phyloP scores from a whole-genome alignment of 1,140 invertebrate genomes.

The Drosophila guanche region DNA sequence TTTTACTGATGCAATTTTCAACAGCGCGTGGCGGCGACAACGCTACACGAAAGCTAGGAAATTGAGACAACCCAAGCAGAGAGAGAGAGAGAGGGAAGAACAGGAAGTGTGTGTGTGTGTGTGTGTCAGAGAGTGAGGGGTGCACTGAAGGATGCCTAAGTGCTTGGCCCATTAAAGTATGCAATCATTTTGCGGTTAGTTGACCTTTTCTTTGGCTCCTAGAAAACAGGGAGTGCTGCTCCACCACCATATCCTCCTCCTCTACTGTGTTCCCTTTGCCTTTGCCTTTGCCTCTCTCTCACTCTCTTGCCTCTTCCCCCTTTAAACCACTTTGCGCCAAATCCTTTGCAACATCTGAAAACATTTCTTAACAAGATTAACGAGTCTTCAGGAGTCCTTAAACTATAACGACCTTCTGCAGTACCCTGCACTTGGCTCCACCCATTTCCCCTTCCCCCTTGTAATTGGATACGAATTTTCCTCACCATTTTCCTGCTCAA shows the following conservation, averaged over 20 bases:
- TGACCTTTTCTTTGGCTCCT: constrained; percentile 10
- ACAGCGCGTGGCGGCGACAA: constrained; percentile 1
- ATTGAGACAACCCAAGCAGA: constrained; percentile 29
- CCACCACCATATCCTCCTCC: not conserved
- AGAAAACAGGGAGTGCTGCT: not conserved
- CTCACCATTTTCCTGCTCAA: not conserved
- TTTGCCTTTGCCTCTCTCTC: too few relatives aligned
- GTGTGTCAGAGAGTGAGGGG: not conserved
- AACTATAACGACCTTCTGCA: too few relatives aligned
- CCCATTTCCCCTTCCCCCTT: not conserved
- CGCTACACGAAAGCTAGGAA: constrained; percentile 33
- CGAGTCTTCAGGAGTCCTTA: constrained; percentile 20
- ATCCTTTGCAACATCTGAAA: constrained; percentile 23
- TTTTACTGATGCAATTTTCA: constrained; percentile 71
- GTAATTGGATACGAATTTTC: not conserved
- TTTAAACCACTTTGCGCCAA: constrained; percentile 31
- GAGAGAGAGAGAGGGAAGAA: not conserved
- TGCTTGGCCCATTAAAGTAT: constrained; percentile 80
- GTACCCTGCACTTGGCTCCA: not conserved
- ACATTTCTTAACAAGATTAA: constrained; percentile 38
- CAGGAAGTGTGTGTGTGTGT: not conserved
- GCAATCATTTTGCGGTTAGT: constrained; percentile 77
- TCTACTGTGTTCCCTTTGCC: too few relatives aligned
- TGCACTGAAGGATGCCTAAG: constrained; percentile 54
- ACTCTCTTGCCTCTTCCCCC: constrained; percentile 21